Evolutionary conservation across 2,797 vertebrate genomes (phyloP), one percentile per base, ranked within the genome.

Genomic region (Muscicapa striata): DNA sequence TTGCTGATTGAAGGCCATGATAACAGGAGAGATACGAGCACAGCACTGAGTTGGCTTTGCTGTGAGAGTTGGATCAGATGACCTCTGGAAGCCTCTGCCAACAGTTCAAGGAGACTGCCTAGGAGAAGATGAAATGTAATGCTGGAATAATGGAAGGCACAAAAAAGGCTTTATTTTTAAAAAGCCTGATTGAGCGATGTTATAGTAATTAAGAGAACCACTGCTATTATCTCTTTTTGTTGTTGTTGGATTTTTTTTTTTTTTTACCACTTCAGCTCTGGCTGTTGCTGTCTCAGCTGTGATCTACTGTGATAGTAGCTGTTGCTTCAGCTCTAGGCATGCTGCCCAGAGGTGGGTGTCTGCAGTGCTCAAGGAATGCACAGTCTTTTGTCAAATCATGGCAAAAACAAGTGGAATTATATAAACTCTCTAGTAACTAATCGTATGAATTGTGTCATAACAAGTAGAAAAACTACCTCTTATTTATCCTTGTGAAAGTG

Each of bases 381-480:
- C 1, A 4, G 40, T 54, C 78, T 75, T 83, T 43, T 69, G 64
- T 93, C 74, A 92, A 87, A 87, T 81, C 69, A 22, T 62, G 84
- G 66, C 66, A 83, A 92, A 89, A 95, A 6, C 64, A 93, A 94
- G 43, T 81, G 32, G 48, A 87, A 72, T 87, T 91, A 41, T 13
- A 41, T 38, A 85, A 87, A 89, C 16, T 80, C 29, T 54, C 27
- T 58, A 81, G 43, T 78, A 84, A 58, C 62, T 54, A 78, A 74
- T 83, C 41, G 22, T 78, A 8, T 66, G 79, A 72, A 34, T 59
- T 75, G 11, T 90, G 30, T 62, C 45, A 38, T 41, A 81, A 45
- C 26, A n/a, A 89, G 34, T 13, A 73, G 76, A 69, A 78, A 78
- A 74, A 78, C 17, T 66, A 34, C 3, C 0, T 81, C 43, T 48